Base-by-base conservation (phyloP, 92 coral and sea anemone species). In the Pocillopora meandrina region DNA sequence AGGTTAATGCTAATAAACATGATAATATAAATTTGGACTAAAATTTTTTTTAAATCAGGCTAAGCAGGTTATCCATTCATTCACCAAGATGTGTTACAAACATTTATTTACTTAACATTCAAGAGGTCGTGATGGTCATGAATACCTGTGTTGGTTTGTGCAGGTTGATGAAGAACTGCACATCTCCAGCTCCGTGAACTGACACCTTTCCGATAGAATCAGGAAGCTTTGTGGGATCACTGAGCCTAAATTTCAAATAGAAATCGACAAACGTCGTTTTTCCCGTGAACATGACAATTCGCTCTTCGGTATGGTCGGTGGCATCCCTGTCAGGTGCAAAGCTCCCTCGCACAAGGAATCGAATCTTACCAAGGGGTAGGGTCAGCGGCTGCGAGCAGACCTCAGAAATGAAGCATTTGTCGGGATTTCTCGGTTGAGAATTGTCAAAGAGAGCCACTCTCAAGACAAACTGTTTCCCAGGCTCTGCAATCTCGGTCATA, bases 181-280 rank as follows among this genome's bases (percentile, higher is more conserved):
- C 77, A 35, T 92, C 93, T 36, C 87, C 83, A 23, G 76, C 88
- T 9, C 95, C 92, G 12, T 94, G 89, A 15, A 94, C 79, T 5
- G 98, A 89, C 23, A 94, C 85, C 66, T 94, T 94, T 62, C 98
- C 98, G 21, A 94, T 94, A 57, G 74, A 56, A 59, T 92, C 98
- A 36, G 98, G 98, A 71, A 94, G 87, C 88, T 92, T 94, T 2
- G 93, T 94, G n/a, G 98, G 95, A 74, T 94, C 98, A 71, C 89
- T 94, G 33, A 94, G 93, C 84, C 92, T 92, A 80, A 94, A 78
- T 77, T 92, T 92, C 86, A 94, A 79, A 84, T 90, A 86, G 74
- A 94, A 94, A 71, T 94, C 98, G 42, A 94, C 95, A 82, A 94
- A 94, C 21, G 90, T 87, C 5, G 98, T 94, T 83, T 88, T 84